phyloP scores from a whole-genome alignment of 1,140 invertebrate genomes.

The Vanessa atalanta region DNA sequence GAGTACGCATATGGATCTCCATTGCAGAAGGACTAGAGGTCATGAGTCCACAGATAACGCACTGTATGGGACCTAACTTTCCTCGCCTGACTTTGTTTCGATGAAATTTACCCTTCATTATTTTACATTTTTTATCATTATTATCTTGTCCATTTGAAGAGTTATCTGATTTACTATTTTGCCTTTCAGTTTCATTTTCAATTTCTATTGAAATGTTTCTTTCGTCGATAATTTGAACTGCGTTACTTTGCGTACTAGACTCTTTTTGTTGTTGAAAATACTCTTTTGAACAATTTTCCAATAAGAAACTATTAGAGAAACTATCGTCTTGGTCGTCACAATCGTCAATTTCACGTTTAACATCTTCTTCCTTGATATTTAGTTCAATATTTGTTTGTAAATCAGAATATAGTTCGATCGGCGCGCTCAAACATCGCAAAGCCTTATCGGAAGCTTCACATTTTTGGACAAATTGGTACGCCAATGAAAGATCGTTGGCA shows the following conservation, averaged over 20 bases:
- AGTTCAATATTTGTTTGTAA: slow-evolving; percentile 43
- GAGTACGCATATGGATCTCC: slow-evolving; percentile 89
- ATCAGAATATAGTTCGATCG: slow-evolving; percentile 37
- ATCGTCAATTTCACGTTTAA: slow-evolving; percentile 47
- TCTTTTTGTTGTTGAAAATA: slow-evolving; percentile 16
- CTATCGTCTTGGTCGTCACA: slow-evolving; percentile 40
- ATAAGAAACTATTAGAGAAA: slow-evolving; percentile 36
- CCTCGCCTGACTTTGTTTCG: slow-evolving; percentile 40
- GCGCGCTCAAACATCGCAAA: slow-evolving; percentile 45
- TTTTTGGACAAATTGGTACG: slow-evolving; percentile 65
- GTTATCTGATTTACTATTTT: neutral
- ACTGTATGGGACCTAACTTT: slow-evolving; percentile 51
- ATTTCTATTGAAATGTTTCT: slow-evolving; percentile 5
- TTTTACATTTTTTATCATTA: slow-evolving; percentile 22
- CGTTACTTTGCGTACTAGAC: neutral
- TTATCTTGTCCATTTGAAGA: neutral
- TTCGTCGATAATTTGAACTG: neutral
- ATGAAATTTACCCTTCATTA: slow-evolving; percentile 24
- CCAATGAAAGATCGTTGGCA: slow-evolving; percentile 51
- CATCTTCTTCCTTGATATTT: slow-evolving; percentile 46
- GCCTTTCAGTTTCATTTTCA: slow-evolving; percentile 5
- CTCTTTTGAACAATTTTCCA: slow-evolving; percentile 18
- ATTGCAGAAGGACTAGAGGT: slow-evolving; percentile 75
- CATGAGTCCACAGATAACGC: slow-evolving; percentile 59
- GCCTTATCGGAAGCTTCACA: slow-evolving; percentile 67